Percentiles rank a stretch among this genome's conserved stretches.
Evolutionary conservation across 2,888 invertebrate species (phyloP).

Genomic region (Hoplodrina blanda): DNA sequence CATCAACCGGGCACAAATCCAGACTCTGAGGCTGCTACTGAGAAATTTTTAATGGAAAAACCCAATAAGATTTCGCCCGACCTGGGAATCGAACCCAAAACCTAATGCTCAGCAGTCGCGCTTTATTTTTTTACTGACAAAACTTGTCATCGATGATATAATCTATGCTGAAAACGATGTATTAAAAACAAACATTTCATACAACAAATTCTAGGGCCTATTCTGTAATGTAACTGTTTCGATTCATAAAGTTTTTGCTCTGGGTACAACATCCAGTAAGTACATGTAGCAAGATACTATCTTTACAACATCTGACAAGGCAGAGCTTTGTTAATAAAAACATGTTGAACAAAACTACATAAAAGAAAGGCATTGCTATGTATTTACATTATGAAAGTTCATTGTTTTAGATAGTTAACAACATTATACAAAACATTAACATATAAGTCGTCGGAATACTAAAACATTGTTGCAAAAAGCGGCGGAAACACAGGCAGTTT

Average conservation of each 20-base stretch:
- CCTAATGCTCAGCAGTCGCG: too few relatives aligned
- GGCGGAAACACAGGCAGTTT: constrained; percentile 89
- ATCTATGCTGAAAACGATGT: background rate
- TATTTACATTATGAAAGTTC: constrained; percentile 21
- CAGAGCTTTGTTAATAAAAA: constrained; percentile 23
- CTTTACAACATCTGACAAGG: constrained; percentile 26
- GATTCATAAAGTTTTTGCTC: constrained; percentile 14
- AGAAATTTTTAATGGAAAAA: too few relatives aligned
- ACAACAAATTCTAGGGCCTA: background rate
- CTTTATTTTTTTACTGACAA: too few relatives aligned
- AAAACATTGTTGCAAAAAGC: constrained; percentile 83
- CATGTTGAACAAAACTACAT: background rate
- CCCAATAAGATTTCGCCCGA: too few relatives aligned
- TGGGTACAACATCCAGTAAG: constrained; percentile 6
- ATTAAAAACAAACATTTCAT: background rate
- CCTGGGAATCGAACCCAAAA: too few relatives aligned
- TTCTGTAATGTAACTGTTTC: background rate
- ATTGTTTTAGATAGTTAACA: constrained; percentile 51
- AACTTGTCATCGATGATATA: background rate
- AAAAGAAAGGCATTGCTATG: background rate
- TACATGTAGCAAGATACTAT: constrained; percentile 20
- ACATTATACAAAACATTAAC: constrained; percentile 52
- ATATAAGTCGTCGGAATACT: constrained; percentile 53
- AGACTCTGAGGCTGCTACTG: too few relatives aligned
- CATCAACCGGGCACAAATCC: too few relatives aligned